Evolutionary conservation across 2,888 invertebrate species (phyloP).

Genomic region (Xanthia togata): DNA sequence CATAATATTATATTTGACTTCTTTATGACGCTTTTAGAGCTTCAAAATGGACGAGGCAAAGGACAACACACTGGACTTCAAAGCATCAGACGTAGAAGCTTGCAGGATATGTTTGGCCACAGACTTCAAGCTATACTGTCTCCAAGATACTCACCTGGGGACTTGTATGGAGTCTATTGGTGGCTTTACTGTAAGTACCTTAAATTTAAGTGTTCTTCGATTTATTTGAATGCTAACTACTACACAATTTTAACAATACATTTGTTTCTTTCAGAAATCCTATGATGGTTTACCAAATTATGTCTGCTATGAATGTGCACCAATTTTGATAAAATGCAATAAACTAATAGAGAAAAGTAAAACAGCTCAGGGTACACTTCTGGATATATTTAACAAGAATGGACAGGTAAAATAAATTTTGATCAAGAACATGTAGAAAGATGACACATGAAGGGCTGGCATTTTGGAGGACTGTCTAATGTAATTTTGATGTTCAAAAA

Average conservation of each 20-base stretch:
- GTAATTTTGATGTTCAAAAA: neutral
- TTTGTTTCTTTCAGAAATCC: conserved; percentile 24
- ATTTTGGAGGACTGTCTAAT: neutral
- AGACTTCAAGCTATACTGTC: conserved; percentile 66
- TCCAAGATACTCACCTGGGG: conserved; percentile 60
- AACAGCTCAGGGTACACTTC: conserved; percentile 66
- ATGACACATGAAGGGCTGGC: neutral
- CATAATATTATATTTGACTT: neutral
- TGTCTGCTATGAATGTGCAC: conserved; percentile 71
- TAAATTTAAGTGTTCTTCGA: neutral
- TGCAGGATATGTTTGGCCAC: conserved; percentile 70
- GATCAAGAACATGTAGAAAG: neutral
- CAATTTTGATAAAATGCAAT: conserved; percentile 65
- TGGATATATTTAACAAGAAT: conserved; percentile 70
- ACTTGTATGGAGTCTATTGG: conserved; percentile 60
- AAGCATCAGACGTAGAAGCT: conserved; percentile 67
- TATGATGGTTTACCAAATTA: conserved; percentile 70
- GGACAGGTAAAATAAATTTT: conserved; percentile 63
- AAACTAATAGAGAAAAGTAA: conserved; percentile 69
- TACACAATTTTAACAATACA: neutral
- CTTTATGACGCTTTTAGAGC: neutral
- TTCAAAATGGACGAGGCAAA: conserved; percentile 14
- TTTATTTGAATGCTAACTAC: neutral
- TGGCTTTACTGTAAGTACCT: conserved; percentile 49
- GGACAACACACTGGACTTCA: conserved; percentile 53